A percentile compares a stretch with the other conserved stretches of the same genome.
Evolutionary conservation across 2,797 vertebrate species (phyloP).

Genomic region (Eidolon dupreanum): DNA sequence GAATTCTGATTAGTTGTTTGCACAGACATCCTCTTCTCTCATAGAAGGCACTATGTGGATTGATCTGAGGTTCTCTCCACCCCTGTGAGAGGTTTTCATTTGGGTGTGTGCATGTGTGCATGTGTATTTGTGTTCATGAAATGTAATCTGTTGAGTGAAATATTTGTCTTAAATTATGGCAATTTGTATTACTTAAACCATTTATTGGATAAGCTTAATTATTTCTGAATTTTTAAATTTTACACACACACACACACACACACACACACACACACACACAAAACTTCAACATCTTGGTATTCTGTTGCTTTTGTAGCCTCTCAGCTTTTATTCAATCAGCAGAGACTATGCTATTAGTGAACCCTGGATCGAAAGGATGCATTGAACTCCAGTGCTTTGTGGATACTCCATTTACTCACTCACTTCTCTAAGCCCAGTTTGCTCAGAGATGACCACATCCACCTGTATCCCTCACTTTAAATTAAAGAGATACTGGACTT

Average conservation of each 20-base stretch:
- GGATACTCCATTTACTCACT: background rate
- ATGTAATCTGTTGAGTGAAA: background rate
- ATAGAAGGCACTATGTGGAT: background rate
- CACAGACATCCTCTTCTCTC: background rate
- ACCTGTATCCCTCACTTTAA: background rate
- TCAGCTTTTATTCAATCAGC: slow-evolving; percentile 25
- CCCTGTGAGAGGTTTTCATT: background rate
- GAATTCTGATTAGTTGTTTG: background rate
- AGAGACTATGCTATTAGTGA: background rate
- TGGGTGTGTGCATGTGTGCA: background rate
- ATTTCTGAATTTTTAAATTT: background rate
- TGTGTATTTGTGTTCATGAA: background rate
- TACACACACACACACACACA: no score
- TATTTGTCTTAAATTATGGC: background rate
- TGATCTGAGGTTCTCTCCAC: background rate
- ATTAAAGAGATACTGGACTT: background rate
- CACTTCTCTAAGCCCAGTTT: background rate
- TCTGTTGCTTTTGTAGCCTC: background rate
- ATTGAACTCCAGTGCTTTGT: background rate
- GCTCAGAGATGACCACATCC: background rate
- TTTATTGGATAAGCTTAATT: background rate
- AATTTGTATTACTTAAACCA: background rate
- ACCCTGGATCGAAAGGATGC: background rate
- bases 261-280: no score
- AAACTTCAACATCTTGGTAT: background rate